Evolutionary conservation across 1,140 invertebrate genomes (phyloP), one percentile per base, ranked within the genome.

Genomic region (Drosophila ambigua): DNA sequence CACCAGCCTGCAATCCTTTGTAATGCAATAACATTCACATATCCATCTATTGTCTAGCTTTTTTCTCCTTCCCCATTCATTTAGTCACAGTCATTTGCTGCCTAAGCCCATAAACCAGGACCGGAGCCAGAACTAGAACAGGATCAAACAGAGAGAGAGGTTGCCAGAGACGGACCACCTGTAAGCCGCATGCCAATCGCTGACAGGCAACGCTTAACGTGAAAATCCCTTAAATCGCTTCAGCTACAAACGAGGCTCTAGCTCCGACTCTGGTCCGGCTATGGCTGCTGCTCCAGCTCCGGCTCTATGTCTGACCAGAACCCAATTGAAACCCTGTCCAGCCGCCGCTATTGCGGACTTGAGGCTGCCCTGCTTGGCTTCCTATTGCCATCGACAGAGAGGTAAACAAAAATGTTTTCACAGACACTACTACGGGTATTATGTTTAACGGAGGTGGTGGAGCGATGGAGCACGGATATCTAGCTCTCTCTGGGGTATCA

Each of bases 181-280:
- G 83, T 88, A 88, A 85, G 83, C 81, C 79, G 69, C 77, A 82
- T 84, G 82, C 81, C 81, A 84, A 85, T 74, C 83, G 83, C 74
- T 85, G 83, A 85, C 79, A 85, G 79, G 65, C 69, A 72, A 59
- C 79, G 82, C 82, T 85, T 85, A 85, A 67, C 74, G 65, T 63
- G 69, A 68, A 85, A 85, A 85, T 87, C 83, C 82, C 64, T 65
- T 85, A 82, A 85, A 88, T 85, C 82, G 79, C 65, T 75, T 60
- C 60, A 48, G 39, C 59, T 57, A 66, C 73, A 77, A 76, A 77
- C 73, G 73, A 76, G 72, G 31, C 53, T 45, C 44, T 46, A 9
- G 28, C 31, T 43, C 20, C 43, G 45, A 31, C 31, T 35, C 26
- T 61, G 31, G 31, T 35, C 31, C 31, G 20, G 20, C 20, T 20